A percentile compares a stretch with the other conserved stretches of the same genome.
These are phyloP conservation scores for Pogonus chalceus DNA, from an alignment of 1,140 invertebrate genomes.

Conservation along the genomic window DNA sequence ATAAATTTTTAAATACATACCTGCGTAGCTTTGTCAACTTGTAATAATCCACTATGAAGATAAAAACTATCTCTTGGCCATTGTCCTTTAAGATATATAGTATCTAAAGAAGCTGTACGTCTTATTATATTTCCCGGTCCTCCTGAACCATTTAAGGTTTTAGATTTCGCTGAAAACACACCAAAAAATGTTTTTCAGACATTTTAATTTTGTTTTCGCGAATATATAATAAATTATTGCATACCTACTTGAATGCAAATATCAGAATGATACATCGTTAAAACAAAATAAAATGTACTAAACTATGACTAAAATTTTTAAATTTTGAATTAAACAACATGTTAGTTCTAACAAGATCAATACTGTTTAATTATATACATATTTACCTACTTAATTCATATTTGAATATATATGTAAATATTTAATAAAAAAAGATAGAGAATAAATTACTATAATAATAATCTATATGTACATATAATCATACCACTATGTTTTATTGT, in stretches of 20 bases:
- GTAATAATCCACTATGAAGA: conserved; percentile 51
- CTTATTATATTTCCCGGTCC: conserved; percentile 48
- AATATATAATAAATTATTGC: neutral
- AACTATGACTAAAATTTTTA: neutral
- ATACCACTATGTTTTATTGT: too few species aligned
- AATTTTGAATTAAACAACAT: neutral
- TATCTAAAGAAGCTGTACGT: conserved; percentile 65
- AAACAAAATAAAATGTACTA: neutral
- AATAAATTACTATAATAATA: too few species aligned
- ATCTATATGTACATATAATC: too few species aligned
- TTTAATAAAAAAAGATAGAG: neutral
- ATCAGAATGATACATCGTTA: conserved; percentile 3
- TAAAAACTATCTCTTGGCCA: conserved; percentile 61
- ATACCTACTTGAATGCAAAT: neutral
- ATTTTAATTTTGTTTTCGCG: neutral
- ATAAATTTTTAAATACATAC: conserved; percentile 33
- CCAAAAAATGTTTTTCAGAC: neutral
- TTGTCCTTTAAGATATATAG: conserved; percentile 64
- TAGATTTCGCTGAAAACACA: conserved; percentile 46
- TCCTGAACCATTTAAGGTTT: conserved; percentile 42
- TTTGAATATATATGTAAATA: neutral
- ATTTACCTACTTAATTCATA: too few species aligned
- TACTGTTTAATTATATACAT: neutral
- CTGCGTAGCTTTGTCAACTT: conserved; percentile 69
- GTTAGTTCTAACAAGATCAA: neutral